Conservation (phyloP, 2,888 invertebrate genomes). For the Tachystola acroxantha region DNA sequence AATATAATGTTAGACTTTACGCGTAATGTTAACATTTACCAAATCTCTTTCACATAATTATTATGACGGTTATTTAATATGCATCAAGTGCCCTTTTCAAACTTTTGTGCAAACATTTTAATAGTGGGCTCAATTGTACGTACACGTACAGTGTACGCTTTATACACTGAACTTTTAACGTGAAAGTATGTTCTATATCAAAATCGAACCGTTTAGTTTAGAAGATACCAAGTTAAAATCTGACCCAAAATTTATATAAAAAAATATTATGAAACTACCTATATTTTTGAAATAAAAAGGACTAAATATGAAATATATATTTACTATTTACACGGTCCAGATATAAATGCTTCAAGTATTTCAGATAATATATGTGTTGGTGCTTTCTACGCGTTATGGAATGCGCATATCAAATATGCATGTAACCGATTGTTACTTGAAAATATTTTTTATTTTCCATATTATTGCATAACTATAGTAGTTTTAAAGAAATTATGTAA, state of each 20-base stretch:
- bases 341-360: constrained; percentile 37
- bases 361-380: constrained; percentile 42
- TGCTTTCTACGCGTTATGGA: constrained; percentile 33
- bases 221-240: too few relatives aligned
- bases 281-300: constrained; percentile 7
- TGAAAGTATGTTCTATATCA: too few relatives aligned
- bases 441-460: constrained; percentile 42
- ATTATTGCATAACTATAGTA: constrained; percentile 20
- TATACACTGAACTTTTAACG: too few relatives aligned
- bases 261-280: too few relatives aligned
- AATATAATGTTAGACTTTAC: constrained; percentile 47
- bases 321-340: constrained; percentile 4
- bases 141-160: too few relatives aligned
- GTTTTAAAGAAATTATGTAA: constrained; percentile 34
- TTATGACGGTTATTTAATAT: constrained; percentile 16
- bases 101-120: neutral
- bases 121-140: too few relatives aligned
- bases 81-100: constrained; percentile 12
- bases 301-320: constrained; percentile 5
- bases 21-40: constrained; percentile 60
- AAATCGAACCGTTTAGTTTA: too few relatives aligned
- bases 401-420: constrained; percentile 54
- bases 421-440: constrained; percentile 45
- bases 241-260: too few relatives aligned
- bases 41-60: constrained; percentile 49